These are phyloP conservation scores for Pteropus alecto DNA, from an alignment of 2,113 vertebrate species.

Conservation along the genomic window DNA sequence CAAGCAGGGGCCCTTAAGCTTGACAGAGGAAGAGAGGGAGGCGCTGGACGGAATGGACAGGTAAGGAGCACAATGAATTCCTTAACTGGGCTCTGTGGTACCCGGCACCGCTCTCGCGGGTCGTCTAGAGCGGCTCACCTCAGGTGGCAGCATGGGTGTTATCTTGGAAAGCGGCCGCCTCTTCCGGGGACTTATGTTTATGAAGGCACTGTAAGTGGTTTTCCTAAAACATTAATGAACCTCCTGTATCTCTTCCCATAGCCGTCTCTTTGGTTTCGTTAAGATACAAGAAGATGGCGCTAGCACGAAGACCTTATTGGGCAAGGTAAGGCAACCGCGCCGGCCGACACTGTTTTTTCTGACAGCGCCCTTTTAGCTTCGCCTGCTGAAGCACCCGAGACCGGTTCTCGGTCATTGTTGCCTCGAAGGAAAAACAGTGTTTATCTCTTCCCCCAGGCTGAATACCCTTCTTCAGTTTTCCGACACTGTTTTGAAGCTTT, in stretches of 20 bases:
- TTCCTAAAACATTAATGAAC: slow-evolving; percentile 39
- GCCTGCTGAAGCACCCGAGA: rapidly evolving
- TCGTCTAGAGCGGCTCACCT: rapidly evolving
- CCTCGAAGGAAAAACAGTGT: background rate
- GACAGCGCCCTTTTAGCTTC: rapidly evolving
- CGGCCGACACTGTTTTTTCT: rapidly evolving
- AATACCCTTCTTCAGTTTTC: rapidly evolving
- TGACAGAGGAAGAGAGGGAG: slow-evolving; percentile 90
- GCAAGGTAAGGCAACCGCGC: slow-evolving; percentile 87
- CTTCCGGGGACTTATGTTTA: rapidly evolving
- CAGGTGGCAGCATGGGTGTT: rapidly evolving
- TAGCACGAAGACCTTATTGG: slow-evolving; percentile 94
- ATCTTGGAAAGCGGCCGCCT: background rate
- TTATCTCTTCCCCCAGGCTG: rapidly evolving
- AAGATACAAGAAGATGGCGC: slow-evolving; percentile 96
- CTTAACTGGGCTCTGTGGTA: rapidly evolving
- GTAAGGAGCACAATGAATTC: slow-evolving; percentile 67
- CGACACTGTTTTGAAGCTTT: background rate
- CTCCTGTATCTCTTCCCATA: slow-evolving; percentile 72
- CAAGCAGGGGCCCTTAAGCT: slow-evolving; percentile 91
- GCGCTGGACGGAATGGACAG: slow-evolving; percentile 88
- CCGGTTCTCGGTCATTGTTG: rapidly evolving
- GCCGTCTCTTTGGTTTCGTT: slow-evolving; percentile 93
- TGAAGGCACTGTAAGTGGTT: background rate
- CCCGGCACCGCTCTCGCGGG: rapidly evolving